phyloP scores from a whole-genome alignment of 2,888 invertebrate species.

The Zootermopsis nevadensis region DNA sequence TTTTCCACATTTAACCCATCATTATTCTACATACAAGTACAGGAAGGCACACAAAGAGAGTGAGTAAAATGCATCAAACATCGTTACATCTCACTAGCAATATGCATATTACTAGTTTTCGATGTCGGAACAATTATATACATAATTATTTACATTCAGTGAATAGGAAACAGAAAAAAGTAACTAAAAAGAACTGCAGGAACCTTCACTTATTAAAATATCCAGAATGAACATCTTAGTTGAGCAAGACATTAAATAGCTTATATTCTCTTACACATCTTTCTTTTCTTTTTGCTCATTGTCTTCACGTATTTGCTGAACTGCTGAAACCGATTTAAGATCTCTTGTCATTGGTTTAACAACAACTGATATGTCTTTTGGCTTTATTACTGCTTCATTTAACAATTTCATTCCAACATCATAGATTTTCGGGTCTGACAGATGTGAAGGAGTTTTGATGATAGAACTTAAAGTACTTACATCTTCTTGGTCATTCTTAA shows the following conservation, averaged over 20 bases:
- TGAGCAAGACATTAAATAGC: not conserved
- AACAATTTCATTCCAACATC: not conserved
- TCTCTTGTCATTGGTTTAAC: slow-evolving; percentile 50
- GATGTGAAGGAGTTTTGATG: slow-evolving; percentile 28
- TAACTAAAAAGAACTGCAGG: no score
- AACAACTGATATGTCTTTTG: slow-evolving; percentile 26
- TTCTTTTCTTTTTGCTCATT: slow-evolving; percentile 16
- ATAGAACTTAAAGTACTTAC: not conserved
- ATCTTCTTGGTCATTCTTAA: not conserved
- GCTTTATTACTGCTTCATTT: not conserved
- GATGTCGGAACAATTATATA: no score
- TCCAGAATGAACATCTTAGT: not conserved
- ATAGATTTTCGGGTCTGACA: slow-evolving; percentile 35
- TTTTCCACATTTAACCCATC: no score
- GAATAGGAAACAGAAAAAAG: no score
- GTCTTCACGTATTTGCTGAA: slow-evolving; percentile 4
- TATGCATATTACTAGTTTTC: no score
- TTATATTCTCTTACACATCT: not conserved
- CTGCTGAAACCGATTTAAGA: slow-evolving; percentile 45
- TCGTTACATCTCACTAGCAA: no score
- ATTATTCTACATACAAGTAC: no score
- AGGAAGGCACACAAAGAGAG: no score
- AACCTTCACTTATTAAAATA: not conserved
- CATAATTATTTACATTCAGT: no score
- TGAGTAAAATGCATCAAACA: no score